A percentile compares a stretch with the other conserved stretches of the same genome.
phyloP scores from a whole-genome alignment of 2,888 invertebrate species.

The Tiphia femorata region DNA sequence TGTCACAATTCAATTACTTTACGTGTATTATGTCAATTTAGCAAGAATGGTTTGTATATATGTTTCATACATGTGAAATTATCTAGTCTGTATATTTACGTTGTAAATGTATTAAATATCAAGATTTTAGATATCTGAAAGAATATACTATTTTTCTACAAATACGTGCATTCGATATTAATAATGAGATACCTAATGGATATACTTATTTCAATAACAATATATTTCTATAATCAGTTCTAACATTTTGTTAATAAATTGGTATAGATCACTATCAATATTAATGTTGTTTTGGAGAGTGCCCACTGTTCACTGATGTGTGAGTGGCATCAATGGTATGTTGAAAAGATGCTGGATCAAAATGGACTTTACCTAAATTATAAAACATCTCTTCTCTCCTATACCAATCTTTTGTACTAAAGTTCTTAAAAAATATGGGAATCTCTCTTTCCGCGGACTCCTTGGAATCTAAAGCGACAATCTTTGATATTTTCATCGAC shows the following conservation, averaged over 20 bases:
- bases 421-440: constrained; percentile 87
- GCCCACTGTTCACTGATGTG: too few species aligned
- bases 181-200: background rate
- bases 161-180: background rate
- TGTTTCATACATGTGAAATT: constrained; percentile 9
- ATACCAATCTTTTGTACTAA: constrained; percentile 78
- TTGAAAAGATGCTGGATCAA: constrained; percentile 72
- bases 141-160: constrained; percentile 39
- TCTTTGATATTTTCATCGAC: background rate
- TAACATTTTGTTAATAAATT: constrained; percentile 11
- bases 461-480: constrained; percentile 76
- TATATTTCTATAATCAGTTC: background rate
- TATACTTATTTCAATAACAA: background rate
- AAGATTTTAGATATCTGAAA: constrained; percentile 35
- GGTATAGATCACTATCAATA: background rate
- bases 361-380: constrained; percentile 69
- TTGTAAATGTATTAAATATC: constrained; percentile 18
- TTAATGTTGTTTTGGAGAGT: too few species aligned
- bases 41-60: constrained; percentile 16
- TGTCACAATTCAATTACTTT: background rate
- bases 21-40: constrained; percentile 5
- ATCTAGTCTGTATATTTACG: constrained; percentile 2
- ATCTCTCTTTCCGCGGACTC: constrained; percentile 84
- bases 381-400: constrained; percentile 71
- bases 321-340: constrained; percentile 70